Percentiles rank a stretch among this genome's conserved stretches.
Conservation (phyloP, 2,888 invertebrate genomes). For the Ptychoptera albimana region DNA sequence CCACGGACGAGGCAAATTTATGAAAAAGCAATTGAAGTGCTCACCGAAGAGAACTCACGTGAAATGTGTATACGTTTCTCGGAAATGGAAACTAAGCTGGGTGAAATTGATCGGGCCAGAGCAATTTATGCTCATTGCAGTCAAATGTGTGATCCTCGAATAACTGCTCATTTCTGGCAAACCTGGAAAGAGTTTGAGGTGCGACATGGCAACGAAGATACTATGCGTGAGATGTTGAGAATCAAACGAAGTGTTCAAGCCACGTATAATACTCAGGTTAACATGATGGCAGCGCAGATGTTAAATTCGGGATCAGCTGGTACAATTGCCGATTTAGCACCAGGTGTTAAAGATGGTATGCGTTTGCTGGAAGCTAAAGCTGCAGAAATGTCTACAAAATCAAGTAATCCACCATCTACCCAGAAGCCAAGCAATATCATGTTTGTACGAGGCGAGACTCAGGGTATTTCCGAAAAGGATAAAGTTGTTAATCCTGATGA, state of each 20-base stretch:
- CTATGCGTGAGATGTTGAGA: constrained; percentile 95
- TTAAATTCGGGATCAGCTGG: constrained; percentile 58
- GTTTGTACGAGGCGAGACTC: constrained; percentile 79
- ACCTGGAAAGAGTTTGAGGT: constrained; percentile 99
- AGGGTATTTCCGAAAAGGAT: constrained; percentile 48
- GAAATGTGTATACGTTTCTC: constrained; percentile 95
- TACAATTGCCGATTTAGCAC: constrained; percentile 54
- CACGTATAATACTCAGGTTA: constrained; percentile 94
- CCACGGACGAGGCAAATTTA: constrained; percentile 95
- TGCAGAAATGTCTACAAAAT: constrained; percentile 33
- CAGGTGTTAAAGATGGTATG: constrained; percentile 75
- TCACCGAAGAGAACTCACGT: constrained; percentile 78
- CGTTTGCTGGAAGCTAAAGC: constrained; percentile 73
- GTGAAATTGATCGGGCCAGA: constrained; percentile 93
- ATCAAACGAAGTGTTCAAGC: constrained; percentile 97
- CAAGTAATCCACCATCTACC: constrained; percentile 5
- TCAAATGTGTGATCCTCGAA: constrained; percentile 97
- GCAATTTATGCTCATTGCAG: constrained; percentile 97
- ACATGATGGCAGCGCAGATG: constrained; percentile 99
- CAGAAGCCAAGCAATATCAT: constrained; percentile 43
- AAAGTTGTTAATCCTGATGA: constrained; percentile 76
- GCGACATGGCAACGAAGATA: constrained; percentile 97
- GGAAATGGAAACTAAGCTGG: constrained; percentile 95
- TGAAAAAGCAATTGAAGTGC: constrained; percentile 89
- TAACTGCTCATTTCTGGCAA: constrained; percentile 91